phyloP scores from a whole-genome alignment of 2,113 vertebrate species.

The Malurus alboscapulatus region DNA sequence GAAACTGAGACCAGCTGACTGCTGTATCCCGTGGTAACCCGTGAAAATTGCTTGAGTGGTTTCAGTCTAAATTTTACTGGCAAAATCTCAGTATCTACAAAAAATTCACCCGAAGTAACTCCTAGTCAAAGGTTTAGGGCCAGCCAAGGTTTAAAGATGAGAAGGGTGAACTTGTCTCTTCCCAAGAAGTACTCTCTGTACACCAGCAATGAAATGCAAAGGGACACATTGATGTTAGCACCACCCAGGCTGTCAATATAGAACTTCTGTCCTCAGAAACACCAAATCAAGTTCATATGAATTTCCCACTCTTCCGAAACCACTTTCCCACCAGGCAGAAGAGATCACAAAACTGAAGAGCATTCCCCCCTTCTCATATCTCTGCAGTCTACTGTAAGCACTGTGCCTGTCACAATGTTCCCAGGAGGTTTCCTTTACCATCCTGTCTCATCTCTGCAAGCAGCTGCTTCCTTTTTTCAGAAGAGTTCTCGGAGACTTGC shows the following conservation, averaged over 20 bases:
- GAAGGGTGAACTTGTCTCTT: background rate
- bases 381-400: background rate
- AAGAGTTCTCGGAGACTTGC: slow-evolving; percentile 5
- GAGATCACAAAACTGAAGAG: background rate
- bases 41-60: background rate
- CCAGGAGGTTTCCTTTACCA: slow-evolving; percentile 2
- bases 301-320: background rate
- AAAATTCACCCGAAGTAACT: background rate
- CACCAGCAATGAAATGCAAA: background rate
- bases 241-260: background rate
- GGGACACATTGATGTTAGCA: background rate
- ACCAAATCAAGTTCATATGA: background rate
- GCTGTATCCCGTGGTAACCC: background rate
- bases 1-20: background rate
- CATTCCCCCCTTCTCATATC: background rate
- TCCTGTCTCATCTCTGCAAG: slow-evolving; percentile 11
- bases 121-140: background rate
- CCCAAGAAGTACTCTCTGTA: background rate
- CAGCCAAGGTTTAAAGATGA: background rate
- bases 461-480: slow-evolving; percentile 45
- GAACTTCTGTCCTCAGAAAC: background rate
- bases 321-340: slow-evolving; percentile 4
- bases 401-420: background rate
- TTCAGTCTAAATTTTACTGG: background rate
- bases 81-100: background rate